Base-by-base conservation (phyloP, 1,140 invertebrate species). In the Papilio xuthus region DNA sequence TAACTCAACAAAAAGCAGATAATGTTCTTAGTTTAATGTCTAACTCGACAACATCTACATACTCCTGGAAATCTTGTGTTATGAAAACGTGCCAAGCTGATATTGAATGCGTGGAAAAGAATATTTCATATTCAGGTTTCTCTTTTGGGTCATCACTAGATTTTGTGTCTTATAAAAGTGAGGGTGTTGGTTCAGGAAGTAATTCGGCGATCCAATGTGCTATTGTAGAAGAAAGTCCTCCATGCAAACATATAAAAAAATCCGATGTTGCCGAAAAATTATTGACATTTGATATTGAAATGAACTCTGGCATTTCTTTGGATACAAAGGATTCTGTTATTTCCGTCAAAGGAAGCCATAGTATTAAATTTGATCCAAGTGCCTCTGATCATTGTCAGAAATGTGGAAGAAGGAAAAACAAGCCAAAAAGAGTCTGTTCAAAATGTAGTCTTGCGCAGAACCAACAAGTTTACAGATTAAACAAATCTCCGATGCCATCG, bases 111-210 rank as follows among this genome's bases (percentile, higher is more conserved):
- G 53, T 41, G 12, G 74, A 76, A 15, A 67, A 67, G 26, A 76
- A 76, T 18, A 76, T 63, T 28, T 63, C 56, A 23, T 76, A 41
- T 63, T 76, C 72, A 76, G 63, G 32, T 50, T 37, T 69, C 18
- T 69, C 73, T 20, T 75, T 23, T 79, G 73, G 74, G 13, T 53
- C 42, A 8, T 74, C 71, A 41, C 60, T 69, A 8, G 78, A 60
- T 50, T 50, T 37, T 44, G 53, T 37, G 0, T 80, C 79, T 44
- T 73, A 56, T 47, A 80, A 80, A 74, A 80, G 76, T 32, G 56
- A 60, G 26, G 70, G 41, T 15, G 56, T 78, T 7, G 76, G 75
- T 47, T 80, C 60, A 20, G 42, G 28, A 4, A 28, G 37, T 9
- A 41, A 20, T 74, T 50, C 42, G 47, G 63, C 20, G 10, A 69